Conservation (phyloP, 2,113 vertebrate genomes). For the Cnemophilus loriae region DNA sequence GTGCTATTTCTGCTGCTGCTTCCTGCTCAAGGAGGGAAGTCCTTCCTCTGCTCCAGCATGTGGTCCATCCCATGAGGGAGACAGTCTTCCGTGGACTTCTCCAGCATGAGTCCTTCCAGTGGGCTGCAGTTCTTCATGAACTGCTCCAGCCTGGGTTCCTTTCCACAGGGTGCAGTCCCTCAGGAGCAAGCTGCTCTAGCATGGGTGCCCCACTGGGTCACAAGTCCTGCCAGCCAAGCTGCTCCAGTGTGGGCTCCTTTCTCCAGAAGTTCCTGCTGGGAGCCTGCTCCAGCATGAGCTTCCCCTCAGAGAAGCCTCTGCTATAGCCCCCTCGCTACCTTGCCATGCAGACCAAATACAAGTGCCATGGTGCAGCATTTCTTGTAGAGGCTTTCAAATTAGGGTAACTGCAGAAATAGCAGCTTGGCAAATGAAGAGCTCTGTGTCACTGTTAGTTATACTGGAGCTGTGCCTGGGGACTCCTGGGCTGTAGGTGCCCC, state of each 20-base stretch:
- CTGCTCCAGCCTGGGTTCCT: neutral
- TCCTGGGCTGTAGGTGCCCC: neutral
- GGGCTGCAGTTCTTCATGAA: neutral
- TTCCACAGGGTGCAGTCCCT: neutral
- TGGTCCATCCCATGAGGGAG: neutral
- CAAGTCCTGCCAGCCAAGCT: neutral
- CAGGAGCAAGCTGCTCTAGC: neutral
- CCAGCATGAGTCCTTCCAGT: neutral
- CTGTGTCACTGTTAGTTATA: neutral
- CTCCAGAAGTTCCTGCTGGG: neutral
- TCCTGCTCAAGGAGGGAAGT: neutral
- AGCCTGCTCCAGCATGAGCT: neutral
- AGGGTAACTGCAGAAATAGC: neutral
- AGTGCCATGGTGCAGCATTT: neutral
- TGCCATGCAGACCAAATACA: neutral
- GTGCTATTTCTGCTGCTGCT: neutral
- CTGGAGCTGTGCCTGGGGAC: neutral
- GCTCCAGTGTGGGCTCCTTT: neutral
- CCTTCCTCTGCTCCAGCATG: neutral
- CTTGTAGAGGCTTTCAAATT: neutral
- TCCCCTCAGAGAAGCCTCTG: neutral
- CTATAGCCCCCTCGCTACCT: neutral
- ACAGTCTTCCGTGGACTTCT: neutral
- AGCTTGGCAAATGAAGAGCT: neutral
- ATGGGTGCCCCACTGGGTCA: neutral